Conservation (phyloP, 2,888 invertebrate genomes). For the Drosophila ochracea region DNA sequence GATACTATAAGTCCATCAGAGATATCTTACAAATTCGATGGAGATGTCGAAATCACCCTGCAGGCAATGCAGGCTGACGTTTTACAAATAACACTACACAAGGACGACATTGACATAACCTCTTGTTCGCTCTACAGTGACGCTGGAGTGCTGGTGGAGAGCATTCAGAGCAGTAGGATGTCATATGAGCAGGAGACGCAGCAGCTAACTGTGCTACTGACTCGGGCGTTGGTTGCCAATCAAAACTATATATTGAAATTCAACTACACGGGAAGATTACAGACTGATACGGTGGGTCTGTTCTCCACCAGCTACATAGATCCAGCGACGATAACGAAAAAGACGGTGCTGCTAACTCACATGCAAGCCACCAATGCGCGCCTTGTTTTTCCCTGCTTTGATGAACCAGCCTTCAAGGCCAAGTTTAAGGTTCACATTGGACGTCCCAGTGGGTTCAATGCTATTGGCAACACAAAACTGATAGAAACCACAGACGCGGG, state of each 20-base stretch:
- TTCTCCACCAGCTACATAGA: constrained; percentile 74
- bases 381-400: constrained; percentile 91
- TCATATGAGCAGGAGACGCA: constrained; percentile 78
- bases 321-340: constrained; percentile 43
- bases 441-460: constrained; percentile 84
- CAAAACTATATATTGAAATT: constrained; percentile 85
- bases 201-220: constrained; percentile 85
- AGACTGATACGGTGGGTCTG: constrained; percentile 77
- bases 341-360: constrained; percentile 87
- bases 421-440: constrained; percentile 88
- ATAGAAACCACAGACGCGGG: constrained; percentile 41
- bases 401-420: constrained; percentile 90
- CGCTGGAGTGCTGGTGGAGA: constrained; percentile 31
- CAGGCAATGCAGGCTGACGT: constrained; percentile 83
- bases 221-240: constrained; percentile 74
- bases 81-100: constrained; percentile 86
- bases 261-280: constrained; percentile 86
- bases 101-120: constrained; percentile 67
- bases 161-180: constrained; percentile 28
- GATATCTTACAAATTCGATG: constrained; percentile 72
- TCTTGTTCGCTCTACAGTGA: constrained; percentile 49
- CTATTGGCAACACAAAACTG: constrained; percentile 80
- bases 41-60: constrained; percentile 85
- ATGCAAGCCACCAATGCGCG: constrained; percentile 89
- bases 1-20: constrained; percentile 58